These are phyloP conservation scores for Agriopis leucophaearia DNA, from an alignment of 2,888 invertebrate genomes.

Conservation along the genomic window DNA sequence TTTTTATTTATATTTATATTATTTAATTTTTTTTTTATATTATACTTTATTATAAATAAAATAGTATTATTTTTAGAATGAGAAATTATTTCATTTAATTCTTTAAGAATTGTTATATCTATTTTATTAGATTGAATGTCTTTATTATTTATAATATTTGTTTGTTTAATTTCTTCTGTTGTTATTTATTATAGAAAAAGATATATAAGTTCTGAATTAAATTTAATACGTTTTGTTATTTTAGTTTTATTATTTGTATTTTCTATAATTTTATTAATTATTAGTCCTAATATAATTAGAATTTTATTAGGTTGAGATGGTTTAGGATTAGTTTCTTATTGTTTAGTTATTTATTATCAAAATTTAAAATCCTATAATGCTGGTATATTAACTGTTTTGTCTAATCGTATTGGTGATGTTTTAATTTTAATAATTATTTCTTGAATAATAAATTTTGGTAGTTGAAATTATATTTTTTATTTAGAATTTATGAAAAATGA, in stretches of 20 bases:
- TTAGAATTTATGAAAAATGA: slow-evolving; percentile 79
- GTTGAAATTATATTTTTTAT: slow-evolving; percentile 86
- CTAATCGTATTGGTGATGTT: slow-evolving; percentile 91
- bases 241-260: slow-evolving; percentile 89
- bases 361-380: slow-evolving; percentile 89
- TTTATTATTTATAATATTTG: slow-evolving; percentile 88
- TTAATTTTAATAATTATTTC: slow-evolving; percentile 87
- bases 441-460: slow-evolving; percentile 85
- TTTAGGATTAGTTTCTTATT: slow-evolving; percentile 90
- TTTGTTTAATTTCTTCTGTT: slow-evolving; percentile 88
- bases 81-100: slow-evolving; percentile 83
- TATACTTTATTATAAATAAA: slow-evolving; percentile 81
- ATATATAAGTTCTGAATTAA: slow-evolving; percentile 87
- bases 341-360: slow-evolving; percentile 90
- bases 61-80: slow-evolving; percentile 83
- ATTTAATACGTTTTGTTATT: slow-evolving; percentile 88
- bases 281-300: slow-evolving; percentile 89
- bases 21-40: slow-evolving; percentile 68
- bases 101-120: slow-evolving; percentile 77
- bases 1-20: slow-evolving; percentile 79
- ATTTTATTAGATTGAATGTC: slow-evolving; percentile 89
- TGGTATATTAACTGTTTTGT: slow-evolving; percentile 90
- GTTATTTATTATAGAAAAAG: slow-evolving; percentile 88
- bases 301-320: slow-evolving; percentile 92
- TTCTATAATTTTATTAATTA: slow-evolving; percentile 89